Base-by-base conservation (phyloP, 2,888 invertebrate species). In the Cremastinae sp. region DNA sequence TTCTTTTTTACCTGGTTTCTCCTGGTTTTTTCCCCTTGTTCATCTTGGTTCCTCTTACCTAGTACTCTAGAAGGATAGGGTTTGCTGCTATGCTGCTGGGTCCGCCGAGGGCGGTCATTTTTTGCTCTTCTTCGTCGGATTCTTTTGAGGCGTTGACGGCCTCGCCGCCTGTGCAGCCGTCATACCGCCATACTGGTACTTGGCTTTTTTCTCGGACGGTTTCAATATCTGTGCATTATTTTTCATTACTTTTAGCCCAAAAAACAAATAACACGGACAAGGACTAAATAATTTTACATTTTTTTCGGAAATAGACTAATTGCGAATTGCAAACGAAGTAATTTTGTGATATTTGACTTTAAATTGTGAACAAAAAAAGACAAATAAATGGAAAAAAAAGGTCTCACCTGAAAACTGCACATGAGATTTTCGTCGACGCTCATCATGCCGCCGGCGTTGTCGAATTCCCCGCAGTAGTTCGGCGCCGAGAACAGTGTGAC, bases 391-490 rank as follows among this genome's bases (percentile, higher is more conserved):
- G 28, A 41, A 65, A 41, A 12, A 77, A 12, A 10, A 34, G 45
- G 28, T 3, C 28, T 28, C 89, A 98, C 98, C 96, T 99, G 99
- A 92, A 99, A 99, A 83, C 98, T 98, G 92, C 99, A 99, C 98
- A 99, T 98, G 64, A 99, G 93, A 77, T 98, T 97, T 90, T 99
- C 98, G 90, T 99, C 99, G 36, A 99, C 99, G 78, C 97, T 97
- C 99, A 99, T 99, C 98, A 99, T 99, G 78, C 98, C 99, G 69
- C 99, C 99, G 62, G 99, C 98, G 90, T 99, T 99, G 90, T 98
- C 98, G 87, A 98, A 98, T 90, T 98, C 97, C n/a, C 98, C 97
- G 90, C 97, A 98, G 90, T 97, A 97, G 90, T 98, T 98, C 28
- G 98, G 98, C 51, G 98, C 98, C n/a, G 98, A 99, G 91, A 99